Conservation (phyloP, 2,797 vertebrate species). For the Clarias pachynema region DNA sequence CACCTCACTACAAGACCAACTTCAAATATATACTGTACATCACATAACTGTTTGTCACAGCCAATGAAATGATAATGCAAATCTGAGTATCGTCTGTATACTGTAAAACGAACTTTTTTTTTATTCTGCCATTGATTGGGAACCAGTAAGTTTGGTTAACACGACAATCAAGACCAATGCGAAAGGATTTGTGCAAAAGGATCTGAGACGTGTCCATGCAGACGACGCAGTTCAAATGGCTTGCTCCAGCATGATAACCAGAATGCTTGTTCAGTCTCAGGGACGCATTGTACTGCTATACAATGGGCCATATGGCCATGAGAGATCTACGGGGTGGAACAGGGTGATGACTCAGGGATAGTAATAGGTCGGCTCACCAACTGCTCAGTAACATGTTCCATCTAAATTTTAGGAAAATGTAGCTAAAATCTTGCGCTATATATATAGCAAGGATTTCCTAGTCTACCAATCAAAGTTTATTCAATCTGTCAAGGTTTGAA, state of each 20-base stretch:
- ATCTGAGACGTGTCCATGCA: background rate
- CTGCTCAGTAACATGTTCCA: background rate
- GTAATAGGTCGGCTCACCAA: background rate
- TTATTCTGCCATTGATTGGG: background rate
- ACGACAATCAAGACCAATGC: background rate
- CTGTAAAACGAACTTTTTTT: background rate
- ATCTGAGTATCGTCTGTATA: background rate
- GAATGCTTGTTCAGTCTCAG: background rate
- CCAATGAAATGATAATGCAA: background rate
- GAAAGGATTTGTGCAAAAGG: background rate
- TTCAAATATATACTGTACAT: no score
- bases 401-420: background rate
- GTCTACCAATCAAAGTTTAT: no score
- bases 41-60: background rate
- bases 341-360: background rate
- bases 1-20: no score
- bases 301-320: background rate
- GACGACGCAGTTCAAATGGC: background rate
- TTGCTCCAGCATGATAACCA: background rate
- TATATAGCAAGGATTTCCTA: no score
- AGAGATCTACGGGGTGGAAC: background rate
- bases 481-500: background rate
- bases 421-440: background rate
- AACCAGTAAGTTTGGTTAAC: background rate
- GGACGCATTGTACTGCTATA: background rate